A percentile compares a stretch with the other conserved stretches of the same genome.
These are phyloP conservation scores for Hyperoplus lanceolatus DNA, from an alignment of 2,797 vertebrate genomes.

Conservation along the genomic window DNA sequence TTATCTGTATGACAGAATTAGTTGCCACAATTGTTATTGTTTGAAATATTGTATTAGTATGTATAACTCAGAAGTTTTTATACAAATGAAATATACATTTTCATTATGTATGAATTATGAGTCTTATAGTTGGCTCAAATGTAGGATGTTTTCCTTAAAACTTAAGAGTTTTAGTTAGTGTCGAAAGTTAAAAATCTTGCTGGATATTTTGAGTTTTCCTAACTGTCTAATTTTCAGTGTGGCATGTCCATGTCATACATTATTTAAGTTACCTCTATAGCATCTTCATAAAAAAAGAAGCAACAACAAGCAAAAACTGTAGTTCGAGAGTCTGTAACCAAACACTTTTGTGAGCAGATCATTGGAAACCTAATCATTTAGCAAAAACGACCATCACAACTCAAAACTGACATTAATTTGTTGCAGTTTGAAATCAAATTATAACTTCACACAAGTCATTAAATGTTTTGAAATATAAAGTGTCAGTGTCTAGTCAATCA, in stretches of 20 bases:
- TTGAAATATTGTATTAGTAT: too few relatives aligned
- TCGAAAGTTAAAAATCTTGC: too few relatives aligned
- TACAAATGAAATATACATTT: too few relatives aligned
- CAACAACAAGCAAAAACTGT: background rate
- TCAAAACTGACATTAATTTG: background rate
- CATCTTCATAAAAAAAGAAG: background rate
- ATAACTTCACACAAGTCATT: background rate
- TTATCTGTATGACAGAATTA: too few relatives aligned
- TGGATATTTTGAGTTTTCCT: too few relatives aligned
- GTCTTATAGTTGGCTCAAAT: too few relatives aligned
- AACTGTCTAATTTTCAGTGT: too few relatives aligned
- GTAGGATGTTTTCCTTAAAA: too few relatives aligned
- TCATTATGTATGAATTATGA: too few relatives aligned
- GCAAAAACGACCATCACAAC: background rate
- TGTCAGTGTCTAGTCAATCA: conserved; percentile 43
- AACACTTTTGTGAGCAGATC: background rate
- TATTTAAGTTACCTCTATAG: background rate
- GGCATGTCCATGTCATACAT: background rate
- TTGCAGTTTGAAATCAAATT: background rate
- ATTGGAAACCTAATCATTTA: background rate
- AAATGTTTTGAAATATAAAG: background rate
- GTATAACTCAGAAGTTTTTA: too few relatives aligned
- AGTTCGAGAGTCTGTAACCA: background rate
- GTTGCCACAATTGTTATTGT: too few relatives aligned
- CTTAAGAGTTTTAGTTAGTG: too few relatives aligned